Conservation (phyloP, 1,140 invertebrate species). For the Platyura marginata region DNA sequence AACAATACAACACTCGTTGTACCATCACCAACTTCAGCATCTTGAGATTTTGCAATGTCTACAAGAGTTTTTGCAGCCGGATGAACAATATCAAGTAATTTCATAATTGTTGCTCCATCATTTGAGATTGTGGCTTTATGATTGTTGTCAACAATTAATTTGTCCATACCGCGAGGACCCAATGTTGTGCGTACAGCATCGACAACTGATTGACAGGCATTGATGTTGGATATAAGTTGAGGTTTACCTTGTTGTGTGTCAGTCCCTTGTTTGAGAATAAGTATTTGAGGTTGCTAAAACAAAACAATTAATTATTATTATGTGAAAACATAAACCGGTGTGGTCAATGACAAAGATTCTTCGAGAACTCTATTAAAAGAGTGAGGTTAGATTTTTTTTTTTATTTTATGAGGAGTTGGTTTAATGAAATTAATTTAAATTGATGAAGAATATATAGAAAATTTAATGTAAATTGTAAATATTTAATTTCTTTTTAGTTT, state of each 20-base stretch:
- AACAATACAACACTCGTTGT: constrained; percentile 93
- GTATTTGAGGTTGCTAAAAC: constrained; percentile 86
- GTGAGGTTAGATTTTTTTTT: too few relatives aligned
- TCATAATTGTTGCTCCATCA: constrained; percentile 98
- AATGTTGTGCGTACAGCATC: constrained; percentile 92
- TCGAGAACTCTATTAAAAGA: background rate
- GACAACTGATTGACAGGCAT: constrained; percentile 92
- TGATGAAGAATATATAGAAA: too few relatives aligned
- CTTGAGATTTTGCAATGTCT: constrained; percentile 98
- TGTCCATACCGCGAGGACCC: constrained; percentile 98
- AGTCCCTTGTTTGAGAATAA: constrained; percentile 95
- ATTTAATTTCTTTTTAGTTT: too few relatives aligned
- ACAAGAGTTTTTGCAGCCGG: constrained; percentile 95
- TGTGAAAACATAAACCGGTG: too few relatives aligned
- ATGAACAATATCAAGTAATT: constrained; percentile 91
- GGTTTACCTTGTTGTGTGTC: constrained; percentile 90
- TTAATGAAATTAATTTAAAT: too few relatives aligned
- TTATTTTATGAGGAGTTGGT: too few relatives aligned
- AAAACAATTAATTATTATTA: too few relatives aligned
- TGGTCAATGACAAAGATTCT: too few relatives aligned
- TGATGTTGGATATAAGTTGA: constrained; percentile 96
- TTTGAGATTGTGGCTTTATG: constrained; percentile 96
- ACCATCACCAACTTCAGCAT: constrained; percentile 92
- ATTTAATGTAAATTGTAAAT: too few relatives aligned
- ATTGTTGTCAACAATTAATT: constrained; percentile 81